These are phyloP conservation scores for Asobara japonica DNA, from an alignment of 1,140 invertebrate genomes.

Conservation along the genomic window DNA sequence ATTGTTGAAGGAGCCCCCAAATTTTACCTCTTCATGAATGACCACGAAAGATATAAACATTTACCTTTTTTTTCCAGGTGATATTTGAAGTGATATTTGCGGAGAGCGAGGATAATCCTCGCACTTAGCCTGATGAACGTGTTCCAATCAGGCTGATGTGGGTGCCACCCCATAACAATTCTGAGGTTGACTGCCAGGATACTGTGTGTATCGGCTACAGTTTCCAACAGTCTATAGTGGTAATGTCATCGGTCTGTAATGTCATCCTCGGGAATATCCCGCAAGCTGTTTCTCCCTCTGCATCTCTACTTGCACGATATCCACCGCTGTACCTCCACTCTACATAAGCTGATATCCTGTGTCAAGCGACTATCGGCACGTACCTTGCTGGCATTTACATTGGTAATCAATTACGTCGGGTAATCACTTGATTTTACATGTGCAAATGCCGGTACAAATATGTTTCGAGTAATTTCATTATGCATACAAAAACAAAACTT, in stretches of 20 bases:
- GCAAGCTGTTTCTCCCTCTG: slow-evolving; percentile 5
- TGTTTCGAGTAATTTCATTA: no score
- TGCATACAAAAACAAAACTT: no score
- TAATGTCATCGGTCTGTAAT: slow-evolving; percentile 50
- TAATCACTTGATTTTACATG: slow-evolving; percentile 15
- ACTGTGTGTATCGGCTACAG: slow-evolving; percentile 32
- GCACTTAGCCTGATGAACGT: slow-evolving; percentile 28
- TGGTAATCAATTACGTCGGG: not conserved
- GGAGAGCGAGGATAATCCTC: slow-evolving; percentile 26
- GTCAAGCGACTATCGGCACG: slow-evolving; percentile 27
- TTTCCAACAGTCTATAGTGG: slow-evolving; percentile 41
- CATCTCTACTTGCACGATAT: not conserved
- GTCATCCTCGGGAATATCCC: slow-evolving; percentile 37
- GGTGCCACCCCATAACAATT: slow-evolving; percentile 10
- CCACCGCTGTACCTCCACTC: not conserved
- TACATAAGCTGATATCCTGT: slow-evolving; percentile 30
- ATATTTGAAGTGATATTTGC: not conserved
- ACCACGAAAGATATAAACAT: no score
- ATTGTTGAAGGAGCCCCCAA: no score
- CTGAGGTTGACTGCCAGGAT: slow-evolving; percentile 19
- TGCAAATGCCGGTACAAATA: no score
- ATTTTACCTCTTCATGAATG: no score
- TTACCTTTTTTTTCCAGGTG: not conserved
- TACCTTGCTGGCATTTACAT: slow-evolving; percentile 14
- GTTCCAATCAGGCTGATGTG: slow-evolving; percentile 24